Evolutionary conservation across 2,113 vertebrate species (phyloP), one percentile per base, ranked within the genome.

Genomic region (Microcebus murinus): DNA sequence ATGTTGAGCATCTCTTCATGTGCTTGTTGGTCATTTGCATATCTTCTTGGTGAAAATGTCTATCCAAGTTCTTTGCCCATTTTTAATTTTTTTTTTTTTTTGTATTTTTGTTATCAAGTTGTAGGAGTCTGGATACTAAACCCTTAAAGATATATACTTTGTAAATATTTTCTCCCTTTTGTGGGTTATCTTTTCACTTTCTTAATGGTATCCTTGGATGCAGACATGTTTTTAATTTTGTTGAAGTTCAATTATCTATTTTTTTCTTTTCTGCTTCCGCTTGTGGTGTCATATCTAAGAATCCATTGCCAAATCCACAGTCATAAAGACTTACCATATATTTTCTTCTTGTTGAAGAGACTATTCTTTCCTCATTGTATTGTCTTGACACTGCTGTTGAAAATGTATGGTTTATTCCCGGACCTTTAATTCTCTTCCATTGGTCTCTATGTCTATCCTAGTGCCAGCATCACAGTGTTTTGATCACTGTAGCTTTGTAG

Each of bases 321-420:
- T 74, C 36, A 31, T 42, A 21, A 73, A 88, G 48, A 65, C 45
- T 95, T 82, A 71, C n/a, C n/a, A 21, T 48, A 39, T 55, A n/a
- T 65, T 90, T 79, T 84, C 25, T 90, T 90, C 29, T 39, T 84
- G 18, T 61, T 76, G 67, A 71, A 87, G 36, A 91, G 23, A 79
- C 20, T 79, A 8, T 93, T 73, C 23, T 74, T 73, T 80, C 18
- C 8, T 5, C 7, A 25, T 45, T 73, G 3, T 42, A 39, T 61
- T n/a, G 27, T 67, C 34, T 91, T 91, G 17, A 52, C 48, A 80
- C 25, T 70, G 27, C 29, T 73, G 63, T 80, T 89, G 34, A 74
- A 91, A 91, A 85, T 85, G 13, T 48, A 55, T 61, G 57, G 18
- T 71, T 94, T 92, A 85, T 68, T 92, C 94, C 11, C 81, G 39